Base-by-base conservation (phyloP, 2,797 vertebrate species). In the Chrosomus eos region DNA sequence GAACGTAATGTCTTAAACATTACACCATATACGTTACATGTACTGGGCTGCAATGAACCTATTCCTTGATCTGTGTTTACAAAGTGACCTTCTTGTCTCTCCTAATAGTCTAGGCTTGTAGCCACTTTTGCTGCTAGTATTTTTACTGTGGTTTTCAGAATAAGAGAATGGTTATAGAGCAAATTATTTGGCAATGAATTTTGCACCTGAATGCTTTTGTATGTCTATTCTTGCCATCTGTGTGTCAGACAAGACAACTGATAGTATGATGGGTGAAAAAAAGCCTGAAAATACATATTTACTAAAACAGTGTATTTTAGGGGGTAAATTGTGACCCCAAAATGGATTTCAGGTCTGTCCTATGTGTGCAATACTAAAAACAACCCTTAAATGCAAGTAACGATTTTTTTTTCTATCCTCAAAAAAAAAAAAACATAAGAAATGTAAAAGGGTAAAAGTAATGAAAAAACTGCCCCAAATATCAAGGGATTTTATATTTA, bases 21-120 rank as follows among this genome's bases (percentile, higher is more conserved):
- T 75, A 83, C 81, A 66, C 90, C 87, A 87, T 89, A 87, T 89
- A 76, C 53, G 45, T 87, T 76, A 82, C 74, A 81, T 43, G 62
- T 18, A 64, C 28, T 64, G 40, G 45, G n/a, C 23, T 51, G 53
- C 78, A 70, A 72, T 71, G 38, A 85, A 86, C 31, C 67, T 38
- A 62, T 76, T 77, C 80, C 77, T 75, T 81, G 72, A 85, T 75
- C 81, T 84, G 66, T 84, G 75, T 72, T 79, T 79, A 84, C 82
- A 84, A 84, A 84, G 51, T 64, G 53, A 21, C 64, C 31, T 53
- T 66, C 60, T 85, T 87, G 58, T 82, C 72, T 53, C 60, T 51
- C 28, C 40, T 43, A 72, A 76, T 40, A 45, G 82, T 83, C 83
- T 66, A 53, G 77, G 45, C 76, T n/a, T 80, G 21, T 16, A 19